phyloP scores from a whole-genome alignment of 2,888 invertebrate genomes.

The Teleogryllus oceanicus region DNA sequence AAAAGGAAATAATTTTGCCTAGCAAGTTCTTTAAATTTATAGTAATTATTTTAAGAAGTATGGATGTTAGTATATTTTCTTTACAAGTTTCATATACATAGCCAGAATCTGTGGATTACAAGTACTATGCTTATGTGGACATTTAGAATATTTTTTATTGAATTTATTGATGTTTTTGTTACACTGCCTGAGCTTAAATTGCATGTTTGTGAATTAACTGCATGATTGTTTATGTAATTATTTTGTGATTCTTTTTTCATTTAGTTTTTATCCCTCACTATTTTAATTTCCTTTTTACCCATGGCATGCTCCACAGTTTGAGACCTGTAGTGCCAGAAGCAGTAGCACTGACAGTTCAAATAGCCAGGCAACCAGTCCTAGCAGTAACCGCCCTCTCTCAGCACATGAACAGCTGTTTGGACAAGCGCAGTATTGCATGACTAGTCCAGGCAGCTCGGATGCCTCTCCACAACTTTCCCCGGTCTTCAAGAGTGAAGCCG shows the following conservation, averaged over 20 bases:
- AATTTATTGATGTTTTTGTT: neutral
- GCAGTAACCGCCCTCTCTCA: conserved; percentile 41
- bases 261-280: conserved; percentile 18
- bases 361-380: conserved; percentile 42
- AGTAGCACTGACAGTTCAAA: conserved; percentile 34
- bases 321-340: conserved; percentile 35
- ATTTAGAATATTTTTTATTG: no score
- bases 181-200: neutral
- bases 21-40: no score
- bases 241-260: conserved; percentile 28
- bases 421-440: conserved; percentile 39
- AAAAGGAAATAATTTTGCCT: no score
- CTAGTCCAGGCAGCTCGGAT: conserved; percentile 37
- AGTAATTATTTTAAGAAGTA: no score
- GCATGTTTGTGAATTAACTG: no score
- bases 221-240: neutral
- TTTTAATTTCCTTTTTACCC: conserved; percentile 29
- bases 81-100: no score
- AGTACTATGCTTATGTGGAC: no score
- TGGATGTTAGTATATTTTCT: no score
- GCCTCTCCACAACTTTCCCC: conserved; percentile 65
- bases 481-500: conserved; percentile 82
- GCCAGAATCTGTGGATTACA: no score
- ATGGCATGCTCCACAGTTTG: conserved; percentile 35
- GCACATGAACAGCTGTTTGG: conserved; percentile 40